These are phyloP conservation scores for Latrodectus elegans DNA, from an alignment of 2,888 invertebrate genomes.

Conservation along the genomic window DNA sequence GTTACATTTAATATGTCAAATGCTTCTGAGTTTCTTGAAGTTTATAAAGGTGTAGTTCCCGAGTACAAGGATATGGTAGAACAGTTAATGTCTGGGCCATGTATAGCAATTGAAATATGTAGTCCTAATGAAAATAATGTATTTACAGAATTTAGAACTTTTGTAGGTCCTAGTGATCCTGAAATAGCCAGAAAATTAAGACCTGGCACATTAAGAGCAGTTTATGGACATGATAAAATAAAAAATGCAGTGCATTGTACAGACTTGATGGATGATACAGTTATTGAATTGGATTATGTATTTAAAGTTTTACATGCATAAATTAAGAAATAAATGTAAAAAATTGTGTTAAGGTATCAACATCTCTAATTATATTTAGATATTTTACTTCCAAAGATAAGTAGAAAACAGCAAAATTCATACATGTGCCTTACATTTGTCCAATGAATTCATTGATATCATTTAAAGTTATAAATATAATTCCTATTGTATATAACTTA, in stretches of 20 bases:
- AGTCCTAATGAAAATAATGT: slow-evolving; percentile 72
- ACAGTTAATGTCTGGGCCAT: slow-evolving; percentile 88
- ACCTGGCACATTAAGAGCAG: slow-evolving; percentile 88
- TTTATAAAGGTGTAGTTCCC: slow-evolving; percentile 86
- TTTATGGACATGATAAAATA: slow-evolving; percentile 87
- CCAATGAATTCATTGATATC: too few species aligned
- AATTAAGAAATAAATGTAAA: not conserved
- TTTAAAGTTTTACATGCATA: slow-evolving; percentile 52
- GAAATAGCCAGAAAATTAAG: slow-evolving; percentile 89
- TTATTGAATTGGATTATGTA: slow-evolving; percentile 80
- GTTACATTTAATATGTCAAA: slow-evolving; percentile 83
- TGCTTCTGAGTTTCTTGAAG: slow-evolving; percentile 93
- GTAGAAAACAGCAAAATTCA: too few species aligned
- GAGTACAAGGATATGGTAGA: slow-evolving; percentile 85
- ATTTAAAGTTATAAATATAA: too few species aligned
- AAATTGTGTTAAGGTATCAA: too few species aligned
- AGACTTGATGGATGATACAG: slow-evolving; percentile 90
- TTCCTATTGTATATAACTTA: too few species aligned
- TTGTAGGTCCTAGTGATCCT: slow-evolving; percentile 93
- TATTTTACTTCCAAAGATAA: too few species aligned
- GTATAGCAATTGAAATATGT: slow-evolving; percentile 88
- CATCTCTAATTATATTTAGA: too few species aligned
- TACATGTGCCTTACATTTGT: too few species aligned
- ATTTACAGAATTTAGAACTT: slow-evolving; percentile 82
- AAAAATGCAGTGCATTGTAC: slow-evolving; percentile 95